Conservation (phyloP, 2,888 invertebrate genomes). For the Mycalesis mineus region DNA sequence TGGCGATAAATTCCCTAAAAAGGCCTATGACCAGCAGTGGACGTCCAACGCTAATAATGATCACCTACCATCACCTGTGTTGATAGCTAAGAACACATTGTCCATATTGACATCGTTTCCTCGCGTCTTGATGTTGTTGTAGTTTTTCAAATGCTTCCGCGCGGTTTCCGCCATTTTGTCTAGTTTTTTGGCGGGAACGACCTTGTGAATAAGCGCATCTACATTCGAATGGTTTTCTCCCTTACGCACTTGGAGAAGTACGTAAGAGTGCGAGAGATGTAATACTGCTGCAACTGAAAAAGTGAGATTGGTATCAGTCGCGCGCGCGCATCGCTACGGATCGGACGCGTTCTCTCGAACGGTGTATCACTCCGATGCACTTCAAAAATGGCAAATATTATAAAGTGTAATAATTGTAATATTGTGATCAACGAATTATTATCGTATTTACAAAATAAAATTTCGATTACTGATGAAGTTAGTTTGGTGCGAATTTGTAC, state of each 20-base stretch:
- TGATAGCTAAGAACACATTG: slow-evolving; percentile 28
- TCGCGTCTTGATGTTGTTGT: slow-evolving; percentile 19
- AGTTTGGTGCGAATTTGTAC: no score
- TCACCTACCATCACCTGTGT: slow-evolving; percentile 11
- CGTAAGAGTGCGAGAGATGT: slow-evolving; percentile 20
- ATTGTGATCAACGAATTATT: no score
- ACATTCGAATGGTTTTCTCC: slow-evolving; percentile 35
- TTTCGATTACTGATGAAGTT: no score
- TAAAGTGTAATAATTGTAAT: no score
- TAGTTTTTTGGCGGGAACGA: slow-evolving; percentile 26
- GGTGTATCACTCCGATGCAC: no score
- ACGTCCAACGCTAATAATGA: no score
- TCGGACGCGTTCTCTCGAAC: no score
- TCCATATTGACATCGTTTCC: slow-evolving; percentile 22
- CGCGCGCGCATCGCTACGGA: slow-evolving; percentile 24
- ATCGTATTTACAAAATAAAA: no score
- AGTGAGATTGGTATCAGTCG: slow-evolving; percentile 20
- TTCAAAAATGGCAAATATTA: no score
- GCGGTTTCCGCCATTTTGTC: slow-evolving; percentile 24
- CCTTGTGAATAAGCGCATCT: slow-evolving; percentile 37
- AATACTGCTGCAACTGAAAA: slow-evolving; percentile 8
- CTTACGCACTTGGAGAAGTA: slow-evolving; percentile 35
- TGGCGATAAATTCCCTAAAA: no score
- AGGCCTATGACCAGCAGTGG: no score
- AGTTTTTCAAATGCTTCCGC: slow-evolving; percentile 27